Evolutionary conservation across 2,113 vertebrate genomes (phyloP).

Genomic region (Pollimyrus isidori): DNA sequence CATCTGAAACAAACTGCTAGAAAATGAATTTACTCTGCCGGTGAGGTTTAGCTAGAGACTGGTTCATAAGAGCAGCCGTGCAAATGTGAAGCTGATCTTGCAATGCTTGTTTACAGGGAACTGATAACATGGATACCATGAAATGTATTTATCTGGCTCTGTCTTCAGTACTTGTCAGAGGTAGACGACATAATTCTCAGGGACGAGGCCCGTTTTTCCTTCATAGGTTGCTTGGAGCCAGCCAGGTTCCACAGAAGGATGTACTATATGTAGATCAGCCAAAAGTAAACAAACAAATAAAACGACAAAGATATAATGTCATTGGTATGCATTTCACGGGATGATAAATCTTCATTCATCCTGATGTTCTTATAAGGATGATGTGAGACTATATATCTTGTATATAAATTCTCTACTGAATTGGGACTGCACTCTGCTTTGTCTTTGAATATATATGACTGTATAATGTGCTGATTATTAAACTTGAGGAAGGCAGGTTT

Average conservation of each 20-base stretch:
- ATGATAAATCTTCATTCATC: no score
- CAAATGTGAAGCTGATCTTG: conserved; percentile 25
- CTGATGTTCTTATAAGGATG: no score
- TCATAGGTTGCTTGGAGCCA: conserved; percentile 96
- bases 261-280: conserved; percentile 61
- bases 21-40: not conserved
- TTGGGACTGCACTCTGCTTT: no score
- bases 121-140: conserved; percentile 88
- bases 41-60: conserved; percentile 22
- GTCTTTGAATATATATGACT: no score
- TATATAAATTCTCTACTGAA: no score
- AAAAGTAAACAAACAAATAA: not conserved
- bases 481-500: no score
- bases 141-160: conserved; percentile 59
- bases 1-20: conserved; percentile 2
- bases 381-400: no score
- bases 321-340: not conserved
- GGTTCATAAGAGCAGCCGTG: conserved; percentile 18
- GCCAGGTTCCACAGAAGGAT: conserved; percentile 90
- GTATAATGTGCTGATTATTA: no score
- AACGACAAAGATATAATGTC: not conserved
- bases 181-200: conserved; percentile 91
- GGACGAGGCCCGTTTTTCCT: conserved; percentile 88
- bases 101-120: conserved; percentile 62
- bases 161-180: conserved; percentile 61